Evolutionary conservation across 2,888 invertebrate genomes (phyloP).

Genomic region (Bugula neritina): DNA sequence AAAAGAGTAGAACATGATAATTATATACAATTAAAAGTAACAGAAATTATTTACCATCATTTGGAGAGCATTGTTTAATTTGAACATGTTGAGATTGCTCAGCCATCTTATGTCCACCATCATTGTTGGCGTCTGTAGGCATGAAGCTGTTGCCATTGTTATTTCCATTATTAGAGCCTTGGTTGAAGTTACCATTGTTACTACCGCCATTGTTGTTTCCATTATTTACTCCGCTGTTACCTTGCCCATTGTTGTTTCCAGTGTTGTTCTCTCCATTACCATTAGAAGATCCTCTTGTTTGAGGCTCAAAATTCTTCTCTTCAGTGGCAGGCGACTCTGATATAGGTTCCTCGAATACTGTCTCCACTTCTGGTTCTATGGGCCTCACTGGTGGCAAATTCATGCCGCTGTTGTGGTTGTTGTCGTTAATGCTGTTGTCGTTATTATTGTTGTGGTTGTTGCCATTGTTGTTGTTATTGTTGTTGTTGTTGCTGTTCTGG

Average conservation of each 20-base stretch:
- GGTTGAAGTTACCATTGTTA: neutral
- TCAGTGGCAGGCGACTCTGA: neutral
- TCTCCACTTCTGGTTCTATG: neutral
- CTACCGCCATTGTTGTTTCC: slow-evolving; percentile 1
- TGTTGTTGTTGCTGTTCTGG: neutral
- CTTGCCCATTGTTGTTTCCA: neutral
- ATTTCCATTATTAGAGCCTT: neutral
- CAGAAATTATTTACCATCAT: too few relatives aligned
- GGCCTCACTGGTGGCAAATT: neutral
- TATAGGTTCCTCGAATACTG: neutral
- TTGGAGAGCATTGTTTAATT: too few relatives aligned
- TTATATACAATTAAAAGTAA: too few relatives aligned
- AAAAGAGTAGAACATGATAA: too few relatives aligned
- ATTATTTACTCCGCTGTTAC: neutral
- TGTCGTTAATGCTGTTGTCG: too few relatives aligned
- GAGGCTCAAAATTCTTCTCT: neutral
- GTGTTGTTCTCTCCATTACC: neutral
- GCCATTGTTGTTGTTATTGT: neutral
- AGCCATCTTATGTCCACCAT: too few relatives aligned
- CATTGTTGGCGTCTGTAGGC: too few relatives aligned
- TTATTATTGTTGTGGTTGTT: neutral
- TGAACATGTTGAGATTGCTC: too few relatives aligned
- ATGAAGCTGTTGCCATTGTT: neutral
- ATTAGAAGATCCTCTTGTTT: neutral
- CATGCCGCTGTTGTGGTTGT: too few relatives aligned